Evolutionary conservation across 2,113 vertebrate genomes (phyloP).

Genomic region (Todiramphus saurophagus): DNA sequence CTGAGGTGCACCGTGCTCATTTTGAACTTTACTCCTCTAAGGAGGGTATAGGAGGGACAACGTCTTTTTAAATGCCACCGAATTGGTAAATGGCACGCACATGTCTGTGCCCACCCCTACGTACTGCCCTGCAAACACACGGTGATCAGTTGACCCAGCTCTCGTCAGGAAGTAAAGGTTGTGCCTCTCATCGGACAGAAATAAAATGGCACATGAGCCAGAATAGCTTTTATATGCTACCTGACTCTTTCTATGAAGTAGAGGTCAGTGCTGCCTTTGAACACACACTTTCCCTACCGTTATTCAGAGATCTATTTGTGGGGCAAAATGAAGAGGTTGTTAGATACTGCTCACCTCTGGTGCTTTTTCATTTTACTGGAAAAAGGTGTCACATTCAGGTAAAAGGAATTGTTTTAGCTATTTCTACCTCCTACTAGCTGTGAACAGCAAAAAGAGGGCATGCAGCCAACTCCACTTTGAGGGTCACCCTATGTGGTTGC

Average conservation of each 20-base stretch:
- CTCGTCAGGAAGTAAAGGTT: background rate
- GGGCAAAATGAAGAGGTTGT: background rate
- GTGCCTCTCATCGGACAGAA: background rate
- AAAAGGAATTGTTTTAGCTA: background rate
- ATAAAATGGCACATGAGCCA: background rate
- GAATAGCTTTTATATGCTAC: background rate
- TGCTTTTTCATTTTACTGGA: background rate
- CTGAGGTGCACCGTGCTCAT: accelerated
- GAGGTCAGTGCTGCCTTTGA: background rate
- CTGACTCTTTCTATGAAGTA: background rate
- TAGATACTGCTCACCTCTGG: background rate
- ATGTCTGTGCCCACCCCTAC: accelerated
- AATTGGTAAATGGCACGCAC: accelerated
- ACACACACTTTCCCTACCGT: accelerated
- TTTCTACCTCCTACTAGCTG: background rate
- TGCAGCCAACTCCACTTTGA: background rate
- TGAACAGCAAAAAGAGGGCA: background rate
- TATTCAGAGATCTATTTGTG: background rate
- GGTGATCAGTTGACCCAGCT: accelerated
- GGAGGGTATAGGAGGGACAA: accelerated
- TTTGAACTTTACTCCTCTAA: background rate
- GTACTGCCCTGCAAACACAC: background rate
- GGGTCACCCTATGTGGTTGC: background rate
- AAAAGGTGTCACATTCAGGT: background rate
- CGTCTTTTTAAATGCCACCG: background rate